Conservation (phyloP, 2,888 invertebrate species). For the Lysandra bellargus region DNA sequence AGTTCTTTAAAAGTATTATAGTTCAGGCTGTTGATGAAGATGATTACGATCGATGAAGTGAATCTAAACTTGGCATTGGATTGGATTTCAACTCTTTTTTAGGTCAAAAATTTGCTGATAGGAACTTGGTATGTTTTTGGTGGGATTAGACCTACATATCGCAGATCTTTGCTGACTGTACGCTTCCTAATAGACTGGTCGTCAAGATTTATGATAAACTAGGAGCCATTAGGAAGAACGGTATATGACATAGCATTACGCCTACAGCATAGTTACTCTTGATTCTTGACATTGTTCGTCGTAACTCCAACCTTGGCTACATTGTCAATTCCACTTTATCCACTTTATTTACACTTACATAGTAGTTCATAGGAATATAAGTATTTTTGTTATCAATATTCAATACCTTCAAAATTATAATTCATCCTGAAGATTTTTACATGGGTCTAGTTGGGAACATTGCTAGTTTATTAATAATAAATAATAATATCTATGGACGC, state of each 20-base stretch:
- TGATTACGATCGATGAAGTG: no score
- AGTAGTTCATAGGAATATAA: background rate
- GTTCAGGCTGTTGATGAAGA: no score
- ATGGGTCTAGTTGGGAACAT: background rate
- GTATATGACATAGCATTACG: constrained; percentile 6
- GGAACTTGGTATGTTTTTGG: no score
- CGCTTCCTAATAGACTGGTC: constrained; percentile 10
- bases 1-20: no score
- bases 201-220: constrained; percentile 7
- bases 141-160: background rate
- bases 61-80: no score
- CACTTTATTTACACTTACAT: background rate
- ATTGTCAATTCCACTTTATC: background rate
- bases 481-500: no score
- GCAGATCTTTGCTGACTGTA: background rate
- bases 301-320: constrained; percentile 9
- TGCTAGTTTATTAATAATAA: no score
- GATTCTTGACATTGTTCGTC: constrained; percentile 32
- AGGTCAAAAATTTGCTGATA: no score
- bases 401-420: background rate
- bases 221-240: background rate
- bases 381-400: background rate
- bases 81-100: no score
- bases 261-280: constrained; percentile 31
- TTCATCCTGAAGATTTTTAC: no score